Base-by-base conservation (phyloP, 1,140 invertebrate species). In the Calephelis virginiensis region DNA sequence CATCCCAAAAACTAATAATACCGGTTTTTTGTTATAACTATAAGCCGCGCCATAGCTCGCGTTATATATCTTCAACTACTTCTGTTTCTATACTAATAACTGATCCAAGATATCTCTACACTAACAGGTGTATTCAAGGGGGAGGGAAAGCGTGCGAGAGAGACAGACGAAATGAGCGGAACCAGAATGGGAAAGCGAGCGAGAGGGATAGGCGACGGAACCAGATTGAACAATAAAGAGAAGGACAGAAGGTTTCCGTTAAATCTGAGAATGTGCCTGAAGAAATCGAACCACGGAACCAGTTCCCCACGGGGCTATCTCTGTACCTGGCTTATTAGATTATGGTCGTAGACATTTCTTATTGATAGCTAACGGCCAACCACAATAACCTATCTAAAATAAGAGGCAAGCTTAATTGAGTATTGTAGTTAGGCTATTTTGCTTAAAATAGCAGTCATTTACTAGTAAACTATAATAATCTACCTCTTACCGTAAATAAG, bases 221-320 rank as follows among this genome's bases (percentile, higher is more conserved):
- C 53, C 11, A 59, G 68, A 40, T 37, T 56, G 50, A 59, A 40
- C 66, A 71, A 72, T 71, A 76, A 79, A 77, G 73, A 78, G 81
- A 86, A 86, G 83, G 83, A 89, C 80, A 75, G 72, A 74, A 74
- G 80, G 50, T 56, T 37, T 56, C 50, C 50, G 73, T 77, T 78
- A 79, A 79, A 80, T 76, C 75, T 43, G 74, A 50, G 49, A 78
- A 75, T 71, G 80, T 74, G 80, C 82, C 80, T 77, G 67, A 78
- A 80, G 79, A 80, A 86, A 81, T 76, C 75, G 80, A 77, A 84
- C 76, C 77, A 81, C 74, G 70, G 73, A 72, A 56, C 50, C 50
- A 37, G 50, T 56, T 56, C 50, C 6, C 50, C 28, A 56, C 17
- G 11, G 50, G 50, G 10, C 37, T 53, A 56, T 64, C 50, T 50